Evolutionary conservation across 2,113 vertebrate species (phyloP).

Genomic region (Mormyrus iriodes): DNA sequence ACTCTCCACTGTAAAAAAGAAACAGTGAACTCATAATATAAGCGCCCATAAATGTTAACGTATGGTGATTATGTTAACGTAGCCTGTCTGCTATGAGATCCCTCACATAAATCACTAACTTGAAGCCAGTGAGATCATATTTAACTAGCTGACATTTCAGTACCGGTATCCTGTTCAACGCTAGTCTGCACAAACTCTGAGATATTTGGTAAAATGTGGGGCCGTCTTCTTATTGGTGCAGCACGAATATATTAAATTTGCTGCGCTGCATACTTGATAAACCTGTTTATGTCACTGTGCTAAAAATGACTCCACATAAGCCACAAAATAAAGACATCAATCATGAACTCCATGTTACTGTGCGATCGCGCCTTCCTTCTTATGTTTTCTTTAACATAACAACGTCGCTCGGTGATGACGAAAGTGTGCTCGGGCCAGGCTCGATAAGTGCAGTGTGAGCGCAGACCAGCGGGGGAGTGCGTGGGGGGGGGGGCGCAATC

Average conservation of each 20-base stretch:
- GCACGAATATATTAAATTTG: neutral
- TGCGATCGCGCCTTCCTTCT: no score
- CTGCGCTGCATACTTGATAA: neutral
- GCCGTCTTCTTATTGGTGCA: neutral
- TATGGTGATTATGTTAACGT: neutral
- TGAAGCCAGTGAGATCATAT: neutral
- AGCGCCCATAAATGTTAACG: neutral
- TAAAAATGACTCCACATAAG: neutral
- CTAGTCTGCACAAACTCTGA: neutral
- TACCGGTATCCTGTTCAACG: neutral
- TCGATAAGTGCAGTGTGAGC: neutral
- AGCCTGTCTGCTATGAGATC: neutral
- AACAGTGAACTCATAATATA: neutral
- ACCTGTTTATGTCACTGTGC: neutral
- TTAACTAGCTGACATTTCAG: neutral
- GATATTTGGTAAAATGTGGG: neutral
- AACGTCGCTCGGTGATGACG: neutral
- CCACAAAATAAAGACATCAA: neutral
- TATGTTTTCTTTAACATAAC: neutral
- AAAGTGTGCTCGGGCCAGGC: neutral
- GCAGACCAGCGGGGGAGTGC: neutral
- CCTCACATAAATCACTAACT: neutral
- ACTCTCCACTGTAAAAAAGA: neutral
- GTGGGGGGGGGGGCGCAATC: neutral
- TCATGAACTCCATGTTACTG: neutral